Evolutionary conservation across 2,797 vertebrate genomes (phyloP).

Genomic region (Chelon labrosus): DNA sequence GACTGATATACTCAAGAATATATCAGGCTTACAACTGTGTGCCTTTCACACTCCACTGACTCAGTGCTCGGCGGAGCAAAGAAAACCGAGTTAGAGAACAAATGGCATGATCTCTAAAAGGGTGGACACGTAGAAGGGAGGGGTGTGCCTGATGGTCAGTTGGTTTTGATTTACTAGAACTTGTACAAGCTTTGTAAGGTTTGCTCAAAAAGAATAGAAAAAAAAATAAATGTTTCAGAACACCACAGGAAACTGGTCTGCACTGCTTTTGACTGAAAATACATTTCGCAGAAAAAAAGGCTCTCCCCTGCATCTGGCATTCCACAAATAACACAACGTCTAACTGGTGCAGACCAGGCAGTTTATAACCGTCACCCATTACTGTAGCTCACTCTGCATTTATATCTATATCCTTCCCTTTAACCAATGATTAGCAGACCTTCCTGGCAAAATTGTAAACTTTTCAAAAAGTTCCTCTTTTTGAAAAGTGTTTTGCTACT

Average conservation of each 20-base stretch:
- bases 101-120: conserved; percentile 21
- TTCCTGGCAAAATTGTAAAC: neutral
- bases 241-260: too few relatives aligned
- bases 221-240: too few relatives aligned
- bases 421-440: neutral
- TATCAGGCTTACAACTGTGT: conserved; percentile 2
- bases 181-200: neutral
- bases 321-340: too few relatives aligned
- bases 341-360: too few relatives aligned
- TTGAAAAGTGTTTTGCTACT: too few relatives aligned
- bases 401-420: neutral
- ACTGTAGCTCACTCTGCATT: too few relatives aligned
- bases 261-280: too few relatives aligned
- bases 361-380: too few relatives aligned
- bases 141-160: neutral
- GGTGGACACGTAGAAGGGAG: neutral
- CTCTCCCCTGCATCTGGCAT: too few relatives aligned
- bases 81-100: conserved; percentile 14
- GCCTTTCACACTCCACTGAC: conserved; percentile 48
- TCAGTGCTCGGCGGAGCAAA: conserved; percentile 46
- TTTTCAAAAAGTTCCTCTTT: too few relatives aligned
- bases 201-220: neutral
- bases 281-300: neutral
- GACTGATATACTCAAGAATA: conserved; percentile 22
- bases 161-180: neutral